Conservation (phyloP, 2,797 vertebrate species). For the Myotis daubentonii region DNA sequence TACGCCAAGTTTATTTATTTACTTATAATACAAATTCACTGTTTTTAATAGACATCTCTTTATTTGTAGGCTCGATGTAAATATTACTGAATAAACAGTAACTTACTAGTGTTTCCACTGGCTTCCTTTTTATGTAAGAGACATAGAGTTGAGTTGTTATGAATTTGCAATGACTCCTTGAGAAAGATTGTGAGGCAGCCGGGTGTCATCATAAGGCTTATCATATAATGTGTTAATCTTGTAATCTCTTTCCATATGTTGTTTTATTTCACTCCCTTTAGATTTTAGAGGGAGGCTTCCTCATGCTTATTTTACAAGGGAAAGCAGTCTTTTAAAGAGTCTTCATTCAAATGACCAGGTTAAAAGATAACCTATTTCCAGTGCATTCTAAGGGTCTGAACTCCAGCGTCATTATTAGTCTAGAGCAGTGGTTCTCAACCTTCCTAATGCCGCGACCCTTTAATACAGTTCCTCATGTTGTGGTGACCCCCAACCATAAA, state of each 20-base stretch:
- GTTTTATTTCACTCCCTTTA: conserved; percentile 82
- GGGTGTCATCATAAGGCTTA: conserved; percentile 85
- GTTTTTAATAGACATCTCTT: background rate
- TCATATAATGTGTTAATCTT: conserved; percentile 90
- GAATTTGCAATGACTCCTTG: conserved; percentile 36
- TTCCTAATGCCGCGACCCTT: too few species aligned
- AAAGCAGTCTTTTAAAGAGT: conserved; percentile 52
- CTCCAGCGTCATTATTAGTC: background rate
- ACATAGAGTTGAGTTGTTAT: conserved; percentile 12
- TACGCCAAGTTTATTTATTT: background rate
- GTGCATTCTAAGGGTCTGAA: background rate
- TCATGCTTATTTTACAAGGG: conserved; percentile 21
- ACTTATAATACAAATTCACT: background rate
- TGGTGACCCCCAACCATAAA: too few species aligned
- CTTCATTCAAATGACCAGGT: conserved; percentile 36
- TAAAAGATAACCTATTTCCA: conserved; percentile 19
- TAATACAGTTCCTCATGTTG: too few species aligned
- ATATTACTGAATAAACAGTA: background rate
- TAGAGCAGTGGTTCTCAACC: background rate
- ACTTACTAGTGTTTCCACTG: background rate
- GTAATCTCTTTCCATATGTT: conserved; percentile 92
- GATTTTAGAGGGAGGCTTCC: conserved; percentile 57
- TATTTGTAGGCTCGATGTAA: background rate
- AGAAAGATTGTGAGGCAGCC: conserved; percentile 80
- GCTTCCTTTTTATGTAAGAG: background rate